phyloP scores from a whole-genome alignment of 2,888 invertebrate species.

The Suillia variegata region DNA sequence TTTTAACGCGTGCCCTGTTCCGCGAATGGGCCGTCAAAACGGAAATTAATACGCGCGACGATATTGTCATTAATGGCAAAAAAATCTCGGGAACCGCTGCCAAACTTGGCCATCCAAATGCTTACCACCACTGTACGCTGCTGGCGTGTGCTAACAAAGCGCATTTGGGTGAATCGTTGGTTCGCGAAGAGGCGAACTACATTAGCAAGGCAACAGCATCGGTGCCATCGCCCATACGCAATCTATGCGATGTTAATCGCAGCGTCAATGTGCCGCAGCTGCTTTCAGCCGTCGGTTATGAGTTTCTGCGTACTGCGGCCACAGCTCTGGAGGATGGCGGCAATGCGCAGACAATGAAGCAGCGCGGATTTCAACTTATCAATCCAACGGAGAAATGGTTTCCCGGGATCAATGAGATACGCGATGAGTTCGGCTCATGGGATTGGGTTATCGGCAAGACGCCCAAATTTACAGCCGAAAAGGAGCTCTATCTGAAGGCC shows the following conservation, averaged over 20 bases:
- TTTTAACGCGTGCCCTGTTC: conserved; percentile 82
- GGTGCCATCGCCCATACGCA: conserved; percentile 79
- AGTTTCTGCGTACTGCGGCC: conserved; percentile 78
- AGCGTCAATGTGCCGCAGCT: conserved; percentile 74
- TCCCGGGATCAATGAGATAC: conserved; percentile 77
- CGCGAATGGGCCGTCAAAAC: conserved; percentile 81
- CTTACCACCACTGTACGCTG: conserved; percentile 98
- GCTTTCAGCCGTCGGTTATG: conserved; percentile 81
- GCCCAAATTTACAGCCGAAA: conserved; percentile 77
- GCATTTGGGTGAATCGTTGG: conserved; percentile 73
- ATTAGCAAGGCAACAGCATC: conserved; percentile 86
- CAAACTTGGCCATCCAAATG: conserved; percentile 82
- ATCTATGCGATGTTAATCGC: conserved; percentile 77
- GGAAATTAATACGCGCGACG: conserved; percentile 80
- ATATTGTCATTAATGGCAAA: conserved; percentile 79
- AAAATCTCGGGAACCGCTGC: conserved; percentile 95
- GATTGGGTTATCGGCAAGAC: conserved; percentile 89
- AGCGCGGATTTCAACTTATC: conserved; percentile 82
- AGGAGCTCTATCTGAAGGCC: conserved; percentile 60
- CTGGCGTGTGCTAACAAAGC: conserved; percentile 84
- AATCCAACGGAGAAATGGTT: conserved; percentile 90
- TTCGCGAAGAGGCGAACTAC: conserved; percentile 78
- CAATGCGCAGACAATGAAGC: conserved; percentile 71
- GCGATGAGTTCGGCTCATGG: conserved; percentile 76
- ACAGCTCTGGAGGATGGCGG: conserved; percentile 74